Base-by-base conservation (phyloP, 2,113 vertebrate genomes). In the Spermophilus dauricus region DNA sequence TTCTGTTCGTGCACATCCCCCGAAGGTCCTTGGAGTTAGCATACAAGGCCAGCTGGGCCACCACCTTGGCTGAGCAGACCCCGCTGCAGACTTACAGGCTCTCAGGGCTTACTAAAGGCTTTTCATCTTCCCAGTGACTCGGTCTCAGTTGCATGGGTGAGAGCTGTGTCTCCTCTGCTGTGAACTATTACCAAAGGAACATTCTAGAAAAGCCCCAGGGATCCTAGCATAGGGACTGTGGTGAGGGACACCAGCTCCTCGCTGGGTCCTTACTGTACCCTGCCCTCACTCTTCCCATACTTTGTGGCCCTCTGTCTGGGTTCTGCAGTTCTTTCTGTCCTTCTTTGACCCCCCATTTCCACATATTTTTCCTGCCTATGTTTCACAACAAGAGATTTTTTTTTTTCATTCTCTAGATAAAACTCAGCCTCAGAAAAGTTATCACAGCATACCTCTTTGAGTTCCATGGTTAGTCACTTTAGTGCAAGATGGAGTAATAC, bases 361-460 rank as follows among this genome's bases (percentile, higher is more conserved):
- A 77, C 11, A 28, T 82, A 28, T 65, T 94, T 91, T 81, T 65
- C 56, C 58, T 83, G 24, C 45, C 48, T 86, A 2, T 76, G 85
- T 96, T 95, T 87, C 70, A 37, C 61, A 89, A 76, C 18, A 87
- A 72, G 18, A 61, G 80, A 92, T 97, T 97, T 32, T 48, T 61
- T 39, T 61, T 86, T 83, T 34, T 78, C 65, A 22, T 58, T 22
- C 56, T 61, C 37, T 82, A 2, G 65, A 20, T 63, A 87, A 95
- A 85, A 95, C 78, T 86, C 8, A 85, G 65, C n/a, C 58, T 6
- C 6, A 53, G 61, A 77, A 95, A 81, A 26, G 28, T 56, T 81
- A 70, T 28, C 90, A 81, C 45, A 76, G 5, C 73, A 30, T 73
- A 72, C 48, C 58, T 91, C 94, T 84, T 63, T 94, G 58, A 37